Evolutionary conservation across 2,797 vertebrate genomes (phyloP).

Genomic region (Gymnopithys bicolor): DNA sequence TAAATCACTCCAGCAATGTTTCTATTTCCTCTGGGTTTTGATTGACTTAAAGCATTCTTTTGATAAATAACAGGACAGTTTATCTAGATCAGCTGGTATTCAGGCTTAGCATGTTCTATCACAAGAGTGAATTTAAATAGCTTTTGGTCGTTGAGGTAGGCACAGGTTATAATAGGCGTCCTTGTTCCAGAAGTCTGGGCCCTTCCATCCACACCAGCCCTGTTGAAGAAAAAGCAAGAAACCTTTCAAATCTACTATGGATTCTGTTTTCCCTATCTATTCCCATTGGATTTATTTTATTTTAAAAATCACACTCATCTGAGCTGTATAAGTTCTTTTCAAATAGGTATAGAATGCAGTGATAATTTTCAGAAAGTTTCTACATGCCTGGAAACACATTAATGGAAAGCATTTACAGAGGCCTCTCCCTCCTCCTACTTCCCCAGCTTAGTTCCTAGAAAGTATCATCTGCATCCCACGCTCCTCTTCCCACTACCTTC

Average conservation of each 20-base stretch:
- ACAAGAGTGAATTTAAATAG: constrained; percentile 75
- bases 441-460: background rate
- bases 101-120: background rate
- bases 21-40: background rate
- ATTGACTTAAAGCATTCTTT: background rate
- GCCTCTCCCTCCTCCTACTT: background rate
- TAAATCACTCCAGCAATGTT: background rate
- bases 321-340: background rate
- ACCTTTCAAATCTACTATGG: background rate
- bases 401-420: background rate
- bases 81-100: background rate
- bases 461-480: background rate
- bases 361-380: background rate
- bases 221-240: constrained; percentile 52
- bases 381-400: background rate
- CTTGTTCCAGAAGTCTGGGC: constrained; percentile 93
- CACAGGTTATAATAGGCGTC: constrained; percentile 96
- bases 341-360: background rate
- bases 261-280: background rate
- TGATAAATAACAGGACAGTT: background rate
- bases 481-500: background rate
- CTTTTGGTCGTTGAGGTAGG: constrained; percentile 89
- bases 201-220: constrained; percentile 99
- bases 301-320: background rate
- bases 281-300: background rate